Base-by-base conservation (phyloP, 2,888 invertebrate genomes). In the Limnephilus marmoratus region DNA sequence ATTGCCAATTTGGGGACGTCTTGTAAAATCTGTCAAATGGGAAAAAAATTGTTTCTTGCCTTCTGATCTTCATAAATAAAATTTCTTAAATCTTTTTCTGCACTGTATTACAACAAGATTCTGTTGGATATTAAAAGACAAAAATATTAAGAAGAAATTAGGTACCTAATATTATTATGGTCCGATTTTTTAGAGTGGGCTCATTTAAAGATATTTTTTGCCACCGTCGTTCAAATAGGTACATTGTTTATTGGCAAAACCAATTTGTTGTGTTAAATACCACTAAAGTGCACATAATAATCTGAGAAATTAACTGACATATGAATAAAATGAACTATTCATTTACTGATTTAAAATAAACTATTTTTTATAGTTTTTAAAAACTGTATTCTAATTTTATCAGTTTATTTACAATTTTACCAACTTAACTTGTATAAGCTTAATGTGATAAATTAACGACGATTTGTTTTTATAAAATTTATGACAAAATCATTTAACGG, bases 381-480 rank as follows among this genome's bases (percentile, higher is more conserved):
- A 18, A 68, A 24, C n/a, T 68, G 18, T 68, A 13, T 68, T 18
- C 2, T 15, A 24, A 18, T 24, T 68, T 68, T 4, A 68, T 68
- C 68, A 68, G n/a, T 24, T 68, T 7, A n/a, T 68, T 68, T 68
- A 68, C 68, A 24, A 68, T 68, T n/a, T 68, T 68, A 24, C 68
- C 24, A 68, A 9, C 24, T 24, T 24, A 68, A n/a, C 9, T 24
- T 24, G 68, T 24, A 68, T 68, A 68, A 68, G 24, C 24, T 9
- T n/a, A n/a, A 68, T n/a, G 68, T 68, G 24, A 68, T n/a, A 68
- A 68, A n/a, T 68, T 68, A 24, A 24, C 24, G 2, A 68, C n/a
- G n/a, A n/a, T n/a, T 68, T 68, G 68, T 68, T 68, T 68, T 68
- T 68, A 68, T 68, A 68, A 68, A 68, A 68, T 68, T 68, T 68